phyloP scores from a whole-genome alignment of 2,113 vertebrate species.

The Mobula birostris region DNA sequence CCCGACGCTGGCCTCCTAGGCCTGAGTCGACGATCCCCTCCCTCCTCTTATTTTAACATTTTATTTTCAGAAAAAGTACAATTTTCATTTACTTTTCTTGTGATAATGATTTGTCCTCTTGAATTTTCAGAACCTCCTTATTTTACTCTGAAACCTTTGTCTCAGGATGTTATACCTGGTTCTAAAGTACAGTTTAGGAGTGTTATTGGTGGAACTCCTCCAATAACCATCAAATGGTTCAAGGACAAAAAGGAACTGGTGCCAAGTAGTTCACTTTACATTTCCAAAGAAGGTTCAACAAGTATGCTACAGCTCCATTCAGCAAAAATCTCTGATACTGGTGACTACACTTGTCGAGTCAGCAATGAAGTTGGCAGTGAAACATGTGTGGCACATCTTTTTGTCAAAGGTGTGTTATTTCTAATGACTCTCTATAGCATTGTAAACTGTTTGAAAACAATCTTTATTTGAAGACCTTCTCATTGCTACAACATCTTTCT shows the following conservation, averaged over 20 bases:
- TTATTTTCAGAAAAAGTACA: slow-evolving; percentile 38
- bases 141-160: slow-evolving; percentile 83
- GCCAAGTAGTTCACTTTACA: slow-evolving; percentile 68
- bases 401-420: slow-evolving; percentile 84
- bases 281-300: slow-evolving; percentile 81
- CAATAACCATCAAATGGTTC: slow-evolving; percentile 89
- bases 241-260: slow-evolving; percentile 83
- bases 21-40: too few species aligned
- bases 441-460: not conserved
- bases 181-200: slow-evolving; percentile 81
- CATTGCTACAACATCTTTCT: not conserved
- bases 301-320: slow-evolving; percentile 83
- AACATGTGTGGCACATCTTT: slow-evolving; percentile 74
- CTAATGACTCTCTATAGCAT: not conserved
- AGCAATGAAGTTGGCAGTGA: slow-evolving; percentile 86
- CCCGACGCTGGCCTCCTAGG: too few species aligned
- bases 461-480: not conserved
- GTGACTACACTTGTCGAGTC: slow-evolving; percentile 84
- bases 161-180: slow-evolving; percentile 77
- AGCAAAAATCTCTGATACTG: slow-evolving; percentile 74
- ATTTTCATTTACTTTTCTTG: slow-evolving; percentile 39
- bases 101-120: slow-evolving; percentile 39
- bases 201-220: slow-evolving; percentile 76
- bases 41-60: slow-evolving; percentile 37
- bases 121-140: slow-evolving; percentile 73